Evolutionary conservation across 2,113 vertebrate species (phyloP), one percentile per base, ranked within the genome.

Genomic region (Rallus limicola): DNA sequence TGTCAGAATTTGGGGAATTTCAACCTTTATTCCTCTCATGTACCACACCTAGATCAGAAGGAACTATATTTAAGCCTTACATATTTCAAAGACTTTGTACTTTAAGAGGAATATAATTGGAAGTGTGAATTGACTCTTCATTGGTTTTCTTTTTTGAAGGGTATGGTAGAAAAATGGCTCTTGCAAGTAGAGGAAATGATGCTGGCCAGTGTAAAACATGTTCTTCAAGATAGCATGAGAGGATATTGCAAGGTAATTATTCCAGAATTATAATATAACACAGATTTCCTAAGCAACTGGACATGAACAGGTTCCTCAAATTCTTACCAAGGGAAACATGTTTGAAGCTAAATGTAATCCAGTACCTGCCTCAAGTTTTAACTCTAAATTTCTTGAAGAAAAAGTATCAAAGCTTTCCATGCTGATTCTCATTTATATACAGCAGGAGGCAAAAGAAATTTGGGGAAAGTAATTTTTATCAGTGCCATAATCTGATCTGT

Each of bases 161-260:
- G 99, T 46, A 99, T 99, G 99, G 99, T 99, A 60, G 99, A 99
- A 93, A 99, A 99, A 93, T 99, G 99, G 99, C 98, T 99, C 58
- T 96, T 97, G 89, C 98, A 99, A 92, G 99, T 99, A 81, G 99
- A 99, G 94, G 96, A 98, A 56, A 95, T 98, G 44, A 99, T 99
- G 99, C 92, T 99, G 25, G 87, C 92, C 79, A 99, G 99, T 65
- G 95, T 99, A 77, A 97, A 89, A 93, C 96, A 98, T 36, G 98
- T 99, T 71, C 97, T 99, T 88, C 86, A 97, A 80, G 93, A 98
- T 36, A 98, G 99, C 84, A 97, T 99, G 62, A 95, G 89, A 93
- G 98, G 97, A 38, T 99, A 99, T 67, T 71, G 86, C 10, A 33
- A 99, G 98, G 99, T 99, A 98, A 97, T 64, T 82, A 17, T 46